A percentile compares a stretch with the other conserved stretches of the same genome.
Conservation (phyloP, 2,888 invertebrate species). For the Penaeus monodon region DNA sequence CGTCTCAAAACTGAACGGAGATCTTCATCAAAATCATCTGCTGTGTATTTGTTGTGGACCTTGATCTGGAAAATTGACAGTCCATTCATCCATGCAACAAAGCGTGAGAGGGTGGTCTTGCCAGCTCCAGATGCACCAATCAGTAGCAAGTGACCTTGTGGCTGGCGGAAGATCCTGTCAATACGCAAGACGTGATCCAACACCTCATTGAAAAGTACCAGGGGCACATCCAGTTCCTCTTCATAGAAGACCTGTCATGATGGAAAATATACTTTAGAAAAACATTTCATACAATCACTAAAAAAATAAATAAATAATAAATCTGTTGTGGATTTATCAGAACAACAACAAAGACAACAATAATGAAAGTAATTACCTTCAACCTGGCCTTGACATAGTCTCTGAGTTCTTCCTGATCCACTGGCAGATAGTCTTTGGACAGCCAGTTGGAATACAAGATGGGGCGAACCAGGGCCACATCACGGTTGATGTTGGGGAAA, state of each 20-base stretch:
- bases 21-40: constrained; percentile 99
- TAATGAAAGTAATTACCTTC: constrained; percentile 76
- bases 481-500: constrained; percentile 89
- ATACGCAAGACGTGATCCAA: constrained; percentile 98
- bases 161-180: constrained; percentile 98
- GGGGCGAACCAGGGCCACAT: constrained; percentile 89
- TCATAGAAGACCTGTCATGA: constrained; percentile 89
- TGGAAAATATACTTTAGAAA: constrained; percentile 40
- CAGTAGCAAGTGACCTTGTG: constrained; percentile 95
- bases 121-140: constrained; percentile 99
- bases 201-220: constrained; percentile 99
- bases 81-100: constrained; percentile 99
- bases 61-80: constrained; percentile 99
- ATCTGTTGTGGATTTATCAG: too few species aligned
- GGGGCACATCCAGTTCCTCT: constrained; percentile 97
- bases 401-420: constrained; percentile 91
- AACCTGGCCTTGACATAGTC: constrained; percentile 97
- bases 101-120: constrained; percentile 97
- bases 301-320: constrained; percentile 5
- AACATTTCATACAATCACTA: background rate
- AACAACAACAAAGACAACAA: too few species aligned
- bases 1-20: constrained; percentile 87
- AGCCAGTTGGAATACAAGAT: constrained; percentile 99
- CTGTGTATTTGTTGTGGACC: constrained; percentile 98
- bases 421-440: constrained; percentile 97